These are phyloP conservation scores for Chrysopa pallens DNA, from an alignment of 1,140 invertebrate genomes.

Conservation along the genomic window DNA sequence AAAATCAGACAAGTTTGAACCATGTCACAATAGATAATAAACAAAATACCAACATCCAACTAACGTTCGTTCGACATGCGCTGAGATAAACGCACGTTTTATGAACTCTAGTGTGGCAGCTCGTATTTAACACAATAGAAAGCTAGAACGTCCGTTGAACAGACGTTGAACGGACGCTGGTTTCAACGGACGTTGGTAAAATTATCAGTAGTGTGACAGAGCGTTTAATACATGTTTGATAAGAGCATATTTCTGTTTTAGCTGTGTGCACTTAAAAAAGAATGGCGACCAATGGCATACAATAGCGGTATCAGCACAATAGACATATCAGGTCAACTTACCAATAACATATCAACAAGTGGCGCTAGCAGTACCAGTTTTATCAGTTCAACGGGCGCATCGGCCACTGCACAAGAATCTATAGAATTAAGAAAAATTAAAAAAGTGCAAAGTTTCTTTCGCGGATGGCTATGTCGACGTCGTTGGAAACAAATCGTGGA, in stretches of 20 bases:
- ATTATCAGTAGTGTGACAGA: no score
- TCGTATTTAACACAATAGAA: no score
- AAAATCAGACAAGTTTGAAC: no score
- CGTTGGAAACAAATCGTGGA: constrained; percentile 93
- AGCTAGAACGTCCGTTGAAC: no score
- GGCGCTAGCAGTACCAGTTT: constrained; percentile 2
- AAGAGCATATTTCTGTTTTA: constrained; percentile 24
- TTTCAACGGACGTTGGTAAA: no score
- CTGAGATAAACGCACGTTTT: no score
- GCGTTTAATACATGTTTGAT: no score
- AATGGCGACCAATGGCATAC: constrained; percentile 35
- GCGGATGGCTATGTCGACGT: constrained; percentile 83
- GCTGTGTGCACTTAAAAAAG: constrained; percentile 68
- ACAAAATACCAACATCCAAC: no score
- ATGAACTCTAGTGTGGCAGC: no score
- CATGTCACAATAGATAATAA: no score
- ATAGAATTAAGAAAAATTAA: constrained; percentile 75
- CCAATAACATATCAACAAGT: constrained; percentile 11
- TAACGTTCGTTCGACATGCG: no score
- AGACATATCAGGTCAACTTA: constrained; percentile 9
- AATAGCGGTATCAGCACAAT: constrained; percentile 9
- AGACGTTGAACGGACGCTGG: no score
- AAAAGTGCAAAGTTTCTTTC: constrained; percentile 89
- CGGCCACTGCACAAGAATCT: constrained; percentile 29
- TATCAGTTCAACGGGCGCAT: constrained; percentile 4